Evolutionary conservation across 2,113 vertebrate species (phyloP), one percentile per base, ranked within the genome.

Genomic region (Rissa tridactyla): DNA sequence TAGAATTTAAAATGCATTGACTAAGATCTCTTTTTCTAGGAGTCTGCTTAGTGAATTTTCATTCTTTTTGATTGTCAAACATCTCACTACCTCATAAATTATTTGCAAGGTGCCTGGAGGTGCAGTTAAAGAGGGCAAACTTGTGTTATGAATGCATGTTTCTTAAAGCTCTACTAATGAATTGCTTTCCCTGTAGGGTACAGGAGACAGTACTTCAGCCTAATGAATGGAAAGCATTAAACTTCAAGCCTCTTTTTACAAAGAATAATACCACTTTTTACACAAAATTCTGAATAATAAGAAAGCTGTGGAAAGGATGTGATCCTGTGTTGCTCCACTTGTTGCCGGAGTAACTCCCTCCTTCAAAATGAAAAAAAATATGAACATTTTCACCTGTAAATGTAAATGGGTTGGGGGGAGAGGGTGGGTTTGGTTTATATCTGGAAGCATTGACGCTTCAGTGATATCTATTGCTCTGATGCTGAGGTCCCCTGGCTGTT

Each of bases 131-230:
- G 86, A 96, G 78, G 80, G 62, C 57, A 97, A 96, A 96, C 49
- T 82, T 90, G 83, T 92, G 72, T 94, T 92, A 94, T 86, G 81
- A 83, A 95, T 96, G 55, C 51, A 49, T 83, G 81, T 92, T 96
- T 96, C 75, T 92, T 96, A 96, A 93, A 95, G 34, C n/a, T 86
- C 70, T 96, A 30, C 97, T 97, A 98, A 98, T 95, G 89, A 97
- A 98, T 95, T 96, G 89, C 55, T 78, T 97, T 85, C 88, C 78
- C 95, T 92, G n/a, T 76, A 89, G 80, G 84, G 52, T 94, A 83
- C 22, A 94, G 34, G 19, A 96, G 86, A 90, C 71, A 91, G 19
- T 87, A 27, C 22, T 87, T 94, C 51, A 91, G 14, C 79, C n/a
- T 83, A 94, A 92, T 90, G 86, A 96, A 95, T 84, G 52, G 36